phyloP scores from a whole-genome alignment of 2,797 vertebrate genomes.

The Austrolebias charrua region DNA sequence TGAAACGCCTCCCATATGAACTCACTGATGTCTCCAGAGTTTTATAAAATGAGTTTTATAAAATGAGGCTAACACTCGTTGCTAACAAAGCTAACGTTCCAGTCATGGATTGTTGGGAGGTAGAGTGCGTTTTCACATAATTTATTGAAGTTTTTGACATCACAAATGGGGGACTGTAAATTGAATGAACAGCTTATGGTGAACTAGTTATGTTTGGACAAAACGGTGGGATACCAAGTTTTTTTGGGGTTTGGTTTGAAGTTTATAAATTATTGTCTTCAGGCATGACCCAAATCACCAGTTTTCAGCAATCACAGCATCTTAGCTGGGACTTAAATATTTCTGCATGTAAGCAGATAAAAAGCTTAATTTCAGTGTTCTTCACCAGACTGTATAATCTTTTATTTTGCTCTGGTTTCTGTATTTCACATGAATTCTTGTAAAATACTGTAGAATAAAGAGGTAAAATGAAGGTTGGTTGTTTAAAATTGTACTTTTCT shows the following conservation, averaged over 20 bases:
- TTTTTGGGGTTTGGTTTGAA: neutral
- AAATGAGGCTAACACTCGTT: too few species aligned
- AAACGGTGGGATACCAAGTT: neutral
- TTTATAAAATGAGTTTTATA: too few species aligned
- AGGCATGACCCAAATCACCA: constrained; percentile 2
- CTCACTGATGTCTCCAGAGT: neutral
- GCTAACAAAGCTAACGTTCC: too few species aligned
- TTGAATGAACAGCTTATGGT: neutral
- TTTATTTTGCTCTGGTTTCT: constrained; percentile 22
- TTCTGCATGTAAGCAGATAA: constrained; percentile 19
- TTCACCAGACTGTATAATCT: constrained; percentile 8
- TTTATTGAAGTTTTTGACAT: neutral
- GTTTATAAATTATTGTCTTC: neutral
- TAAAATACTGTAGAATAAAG: constrained; percentile 64
- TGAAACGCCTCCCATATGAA: neutral
- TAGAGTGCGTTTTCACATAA: too few species aligned
- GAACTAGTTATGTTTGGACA: neutral
- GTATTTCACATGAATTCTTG: constrained; percentile 50
- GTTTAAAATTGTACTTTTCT: constrained; percentile 30
- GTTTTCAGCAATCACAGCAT: constrained; percentile 14
- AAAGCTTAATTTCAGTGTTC: constrained; percentile 48
- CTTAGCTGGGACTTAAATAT: constrained; percentile 13
- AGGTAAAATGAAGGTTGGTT: constrained; percentile 32
- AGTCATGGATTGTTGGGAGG: neutral
- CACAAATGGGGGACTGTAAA: neutral